Conservation (phyloP, 2,113 vertebrate genomes). For the Natator depressus region DNA sequence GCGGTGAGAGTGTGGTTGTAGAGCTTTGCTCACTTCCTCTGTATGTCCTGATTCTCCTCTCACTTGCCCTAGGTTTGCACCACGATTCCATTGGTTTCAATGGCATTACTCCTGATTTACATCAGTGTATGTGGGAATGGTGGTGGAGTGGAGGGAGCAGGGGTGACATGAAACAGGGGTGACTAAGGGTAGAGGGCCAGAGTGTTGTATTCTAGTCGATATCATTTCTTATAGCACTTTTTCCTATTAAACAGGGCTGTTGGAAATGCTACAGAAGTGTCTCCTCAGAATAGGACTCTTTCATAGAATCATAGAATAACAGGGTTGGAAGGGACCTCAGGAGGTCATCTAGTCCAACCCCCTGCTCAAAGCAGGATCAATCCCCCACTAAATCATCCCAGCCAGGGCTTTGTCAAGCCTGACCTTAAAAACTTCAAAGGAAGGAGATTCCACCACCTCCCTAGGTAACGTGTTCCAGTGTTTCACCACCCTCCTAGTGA, state of each 20-base stretch:
- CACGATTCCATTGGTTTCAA: background rate
- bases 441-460: too few species aligned
- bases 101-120: background rate
- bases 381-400: too few species aligned
- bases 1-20: background rate
- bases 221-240: background rate
- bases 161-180: background rate
- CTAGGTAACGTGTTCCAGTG: too few species aligned
- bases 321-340: too few species aligned
- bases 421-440: too few species aligned
- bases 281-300: conserved; percentile 59
- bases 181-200: background rate
- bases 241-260: conserved; percentile 5
- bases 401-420: too few species aligned
- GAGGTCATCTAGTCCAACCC: too few species aligned
- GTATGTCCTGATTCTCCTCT: background rate
- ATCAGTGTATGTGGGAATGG: too few species aligned
- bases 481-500: too few species aligned
- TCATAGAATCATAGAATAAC: background rate
- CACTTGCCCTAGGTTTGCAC: background rate
- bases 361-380: too few species aligned
- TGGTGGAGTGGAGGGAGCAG: too few species aligned
- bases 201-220: background rate
- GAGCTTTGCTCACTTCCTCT: background rate
- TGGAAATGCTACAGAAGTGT: conserved; percentile 55